Evolutionary conservation across 2,888 invertebrate species (phyloP).

Genomic region (Chrysolina haemoptera): DNA sequence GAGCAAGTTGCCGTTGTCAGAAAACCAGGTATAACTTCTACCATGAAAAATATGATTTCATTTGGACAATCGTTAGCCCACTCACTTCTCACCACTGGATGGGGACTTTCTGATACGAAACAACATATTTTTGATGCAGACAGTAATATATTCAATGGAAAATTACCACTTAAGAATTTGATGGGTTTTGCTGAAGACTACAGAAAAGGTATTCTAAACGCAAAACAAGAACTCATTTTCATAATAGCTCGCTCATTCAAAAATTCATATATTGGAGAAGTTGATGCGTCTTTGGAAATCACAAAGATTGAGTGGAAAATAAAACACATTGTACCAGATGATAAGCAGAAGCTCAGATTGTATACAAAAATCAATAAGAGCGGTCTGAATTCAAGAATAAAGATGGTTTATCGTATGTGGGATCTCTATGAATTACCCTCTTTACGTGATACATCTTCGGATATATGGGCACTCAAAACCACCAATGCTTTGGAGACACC

Average conservation of each 20-base stretch:
- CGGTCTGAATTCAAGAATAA: constrained; percentile 12
- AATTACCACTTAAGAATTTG: too few relatives aligned
- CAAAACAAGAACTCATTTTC: constrained; percentile 1
- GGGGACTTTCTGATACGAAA: too few relatives aligned
- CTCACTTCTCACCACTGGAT: too few relatives aligned
- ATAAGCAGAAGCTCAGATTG: constrained; percentile 22
- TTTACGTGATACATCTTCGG: constrained; percentile 1
- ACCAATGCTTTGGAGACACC: too few relatives aligned
- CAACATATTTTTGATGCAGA: too few relatives aligned
- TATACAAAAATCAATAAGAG: constrained; percentile 20
- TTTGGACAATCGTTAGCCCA: background rate
- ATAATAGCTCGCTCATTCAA: constrained; percentile 31
- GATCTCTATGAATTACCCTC: background rate
- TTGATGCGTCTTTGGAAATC: constrained; percentile 21
- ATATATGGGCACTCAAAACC: constrained; percentile 20
- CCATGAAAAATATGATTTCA: background rate
- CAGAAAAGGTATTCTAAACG: background rate
- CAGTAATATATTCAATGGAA: too few relatives aligned
- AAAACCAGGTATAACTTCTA: background rate
- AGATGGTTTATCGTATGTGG: constrained; percentile 23
- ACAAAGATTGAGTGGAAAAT: constrained; percentile 24
- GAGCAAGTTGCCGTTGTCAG: background rate
- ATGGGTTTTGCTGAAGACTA: background rate
- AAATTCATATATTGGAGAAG: constrained; percentile 26
- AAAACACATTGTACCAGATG: constrained; percentile 25